These are phyloP conservation scores for Butorides virescens DNA, from an alignment of 2,113 vertebrate species.

Conservation along the genomic window DNA sequence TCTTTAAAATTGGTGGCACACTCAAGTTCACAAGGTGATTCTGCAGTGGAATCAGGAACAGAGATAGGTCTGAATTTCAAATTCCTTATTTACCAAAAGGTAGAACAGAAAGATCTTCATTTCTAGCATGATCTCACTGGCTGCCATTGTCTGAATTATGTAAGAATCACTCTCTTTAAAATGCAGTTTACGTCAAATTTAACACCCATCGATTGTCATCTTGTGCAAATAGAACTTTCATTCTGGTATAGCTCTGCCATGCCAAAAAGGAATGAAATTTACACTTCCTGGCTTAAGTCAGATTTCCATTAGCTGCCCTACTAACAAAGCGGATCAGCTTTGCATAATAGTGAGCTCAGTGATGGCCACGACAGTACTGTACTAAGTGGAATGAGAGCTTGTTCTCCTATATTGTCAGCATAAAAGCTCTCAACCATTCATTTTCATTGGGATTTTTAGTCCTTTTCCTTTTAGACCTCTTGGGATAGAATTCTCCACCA, in stretches of 20 bases:
- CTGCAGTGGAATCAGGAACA: neutral
- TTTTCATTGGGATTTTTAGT: neutral
- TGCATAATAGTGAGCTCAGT: neutral
- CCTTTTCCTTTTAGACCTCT: neutral
- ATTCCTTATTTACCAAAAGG: neutral
- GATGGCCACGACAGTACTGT: neutral
- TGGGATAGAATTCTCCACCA: neutral
- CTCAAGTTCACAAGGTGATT: neutral
- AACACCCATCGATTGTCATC: neutral
- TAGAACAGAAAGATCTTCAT: neutral
- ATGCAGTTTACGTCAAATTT: neutral
- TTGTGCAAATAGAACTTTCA: neutral
- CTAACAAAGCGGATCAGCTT: conserved; percentile 7
- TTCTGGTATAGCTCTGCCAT: neutral
- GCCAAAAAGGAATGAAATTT: neutral
- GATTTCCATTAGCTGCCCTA: conserved; percentile 12
- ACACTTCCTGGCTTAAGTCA: conserved; percentile 9
- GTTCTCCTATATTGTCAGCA: neutral
- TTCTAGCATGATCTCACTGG: neutral
- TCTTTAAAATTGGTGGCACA: neutral
- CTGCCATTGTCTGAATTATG: neutral
- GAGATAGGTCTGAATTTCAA: neutral
- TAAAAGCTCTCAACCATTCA: neutral
- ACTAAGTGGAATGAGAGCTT: neutral
- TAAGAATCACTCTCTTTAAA: neutral